phyloP scores from a whole-genome alignment of 2,113 vertebrate genomes.

The Terrapene triunguis region DNA sequence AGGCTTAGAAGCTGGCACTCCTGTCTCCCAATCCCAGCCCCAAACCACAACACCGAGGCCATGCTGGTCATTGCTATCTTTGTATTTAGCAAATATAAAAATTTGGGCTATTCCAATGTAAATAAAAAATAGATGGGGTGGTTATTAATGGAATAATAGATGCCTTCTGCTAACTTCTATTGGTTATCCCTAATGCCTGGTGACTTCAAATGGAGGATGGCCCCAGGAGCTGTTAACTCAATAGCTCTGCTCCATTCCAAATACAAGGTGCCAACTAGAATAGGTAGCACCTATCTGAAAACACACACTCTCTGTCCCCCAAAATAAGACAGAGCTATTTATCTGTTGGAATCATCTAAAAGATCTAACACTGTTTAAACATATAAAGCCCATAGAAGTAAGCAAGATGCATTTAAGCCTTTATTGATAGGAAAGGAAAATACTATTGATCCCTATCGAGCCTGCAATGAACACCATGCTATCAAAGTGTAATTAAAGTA shows the following conservation, averaged over 20 bases:
- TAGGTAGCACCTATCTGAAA: fast-evolving
- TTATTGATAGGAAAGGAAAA: slow-evolving; percentile 55
- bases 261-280: fast-evolving
- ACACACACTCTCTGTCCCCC: fast-evolving
- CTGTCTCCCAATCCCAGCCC: neutral
- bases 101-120: neutral
- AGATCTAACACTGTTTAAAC: fast-evolving
- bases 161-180: fast-evolving
- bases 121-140: fast-evolving
- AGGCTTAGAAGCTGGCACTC: neutral
- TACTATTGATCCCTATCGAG: slow-evolving; percentile 42
- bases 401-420: neutral
- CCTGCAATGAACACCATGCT: slow-evolving; percentile 33
- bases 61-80: fast-evolving
- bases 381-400: neutral
- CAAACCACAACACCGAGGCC: fast-evolving
- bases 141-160: fast-evolving
- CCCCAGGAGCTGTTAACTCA: neutral
- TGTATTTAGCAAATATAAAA: fast-evolving
- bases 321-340: neutral
- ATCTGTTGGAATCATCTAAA: fast-evolving
- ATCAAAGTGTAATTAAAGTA: slow-evolving; percentile 63
- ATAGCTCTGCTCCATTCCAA: neutral
- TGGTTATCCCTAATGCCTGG: fast-evolving
- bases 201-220: neutral